phyloP scores from a whole-genome alignment of 2,888 invertebrate genomes.

The Pseudococcus viburni region DNA sequence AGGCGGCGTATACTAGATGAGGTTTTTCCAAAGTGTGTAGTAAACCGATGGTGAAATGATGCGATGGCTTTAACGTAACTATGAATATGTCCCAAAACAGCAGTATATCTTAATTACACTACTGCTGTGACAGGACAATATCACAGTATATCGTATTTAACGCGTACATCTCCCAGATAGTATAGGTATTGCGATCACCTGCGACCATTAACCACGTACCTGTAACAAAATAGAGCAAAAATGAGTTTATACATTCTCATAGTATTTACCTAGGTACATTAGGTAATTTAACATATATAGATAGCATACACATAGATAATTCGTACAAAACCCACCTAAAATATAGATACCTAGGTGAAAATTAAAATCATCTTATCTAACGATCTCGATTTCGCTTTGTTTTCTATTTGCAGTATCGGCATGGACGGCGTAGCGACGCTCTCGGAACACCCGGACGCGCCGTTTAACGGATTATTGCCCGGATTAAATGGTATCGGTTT shows the following conservation, averaged over 20 bases:
- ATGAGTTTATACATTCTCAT: not conserved
- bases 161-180: not conserved
- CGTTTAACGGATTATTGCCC: slow-evolving; percentile 69
- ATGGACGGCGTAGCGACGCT: slow-evolving; percentile 69
- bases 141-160: slow-evolving; percentile 75
- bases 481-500: slow-evolving; percentile 69
- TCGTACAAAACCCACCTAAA: not conserved
- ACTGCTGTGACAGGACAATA: slow-evolving; percentile 99
- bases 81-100: slow-evolving; percentile 86
- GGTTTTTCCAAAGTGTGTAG: not conserved
- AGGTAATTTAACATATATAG: not conserved
- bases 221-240: slow-evolving; percentile 40
- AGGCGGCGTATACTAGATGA: not conserved
- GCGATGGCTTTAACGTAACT: slow-evolving; percentile 60
- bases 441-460: slow-evolving; percentile 69
- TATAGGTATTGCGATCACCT: slow-evolving; percentile 3
- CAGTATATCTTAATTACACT: slow-evolving; percentile 85
- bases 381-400: not conserved
- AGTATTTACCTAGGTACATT: not conserved
- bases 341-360: not conserved
- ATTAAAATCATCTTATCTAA: not conserved
- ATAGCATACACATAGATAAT: not conserved
- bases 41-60: not conserved
- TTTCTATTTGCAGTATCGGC: slow-evolving; percentile 69
- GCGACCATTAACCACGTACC: slow-evolving; percentile 34